Evolutionary conservation across 2,113 vertebrate genomes (phyloP).

Genomic region (Petrocephalus zakoni): DNA sequence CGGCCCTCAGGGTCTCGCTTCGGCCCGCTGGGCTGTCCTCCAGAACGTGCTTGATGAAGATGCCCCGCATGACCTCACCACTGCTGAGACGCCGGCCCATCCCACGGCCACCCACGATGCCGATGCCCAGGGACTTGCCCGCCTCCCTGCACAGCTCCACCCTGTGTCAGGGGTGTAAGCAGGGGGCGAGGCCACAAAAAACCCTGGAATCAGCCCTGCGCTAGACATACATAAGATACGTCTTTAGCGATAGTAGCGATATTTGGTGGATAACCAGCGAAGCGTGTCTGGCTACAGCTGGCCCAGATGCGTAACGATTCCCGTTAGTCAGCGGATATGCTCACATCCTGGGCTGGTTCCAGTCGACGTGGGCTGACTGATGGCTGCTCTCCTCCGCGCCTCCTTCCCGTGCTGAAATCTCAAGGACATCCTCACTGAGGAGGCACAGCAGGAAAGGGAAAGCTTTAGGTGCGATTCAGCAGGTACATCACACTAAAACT

Average conservation of each 20-base stretch:
- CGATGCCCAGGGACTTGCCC: conserved; percentile 88
- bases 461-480: too few relatives aligned
- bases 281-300: background rate
- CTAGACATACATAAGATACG: background rate
- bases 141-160: conserved; percentile 77
- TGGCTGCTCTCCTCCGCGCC: conserved; percentile 93
- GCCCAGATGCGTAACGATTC: too few relatives aligned
- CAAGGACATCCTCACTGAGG: conserved; percentile 62
- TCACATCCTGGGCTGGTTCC: conserved; percentile 87
- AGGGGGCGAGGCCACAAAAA: background rate
- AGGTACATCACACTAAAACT: background rate
- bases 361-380: conserved; percentile 72
- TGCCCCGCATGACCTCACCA: conserved; percentile 91
- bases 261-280: background rate
- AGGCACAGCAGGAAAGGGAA: conserved; percentile 30
- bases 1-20: conserved; percentile 79
- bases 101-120: conserved; percentile 91
- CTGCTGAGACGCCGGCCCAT: conserved; percentile 90
- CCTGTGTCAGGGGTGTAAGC: conserved; percentile 46
- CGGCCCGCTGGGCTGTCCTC: conserved; percentile 86
- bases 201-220: background rate
- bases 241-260: background rate
- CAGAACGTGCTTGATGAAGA: conserved; percentile 92
- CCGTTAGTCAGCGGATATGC: conserved; percentile 22
- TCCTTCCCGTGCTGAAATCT: conserved; percentile 87